Evolutionary conservation across 2,113 vertebrate species (phyloP).

Genomic region (Kryptolebias marmoratus): DNA sequence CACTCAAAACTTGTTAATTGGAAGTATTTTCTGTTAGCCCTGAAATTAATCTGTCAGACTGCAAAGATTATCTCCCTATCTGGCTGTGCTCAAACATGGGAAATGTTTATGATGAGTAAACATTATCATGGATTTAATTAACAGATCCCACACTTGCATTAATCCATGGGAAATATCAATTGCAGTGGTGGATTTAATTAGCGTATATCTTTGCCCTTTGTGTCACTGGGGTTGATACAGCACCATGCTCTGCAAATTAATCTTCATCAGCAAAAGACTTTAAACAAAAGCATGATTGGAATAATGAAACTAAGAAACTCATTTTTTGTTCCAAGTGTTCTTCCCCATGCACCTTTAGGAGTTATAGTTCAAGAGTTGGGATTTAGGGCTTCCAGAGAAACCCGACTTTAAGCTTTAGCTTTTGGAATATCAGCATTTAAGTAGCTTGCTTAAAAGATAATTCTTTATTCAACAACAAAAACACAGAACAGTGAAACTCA

Average conservation of each 20-base stretch:
- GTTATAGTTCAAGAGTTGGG: slow-evolving; percentile 6
- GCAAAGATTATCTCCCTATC: slow-evolving; percentile 69
- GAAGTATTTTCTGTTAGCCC: slow-evolving; percentile 43
- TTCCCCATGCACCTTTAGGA: not conserved
- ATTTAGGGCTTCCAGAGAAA: not conserved
- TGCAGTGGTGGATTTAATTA: slow-evolving; percentile 78
- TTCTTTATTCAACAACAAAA: slow-evolving; percentile 10
- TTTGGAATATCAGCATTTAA: slow-evolving; percentile 14
- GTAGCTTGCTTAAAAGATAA: slow-evolving; percentile 30
- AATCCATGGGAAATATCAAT: slow-evolving; percentile 77
- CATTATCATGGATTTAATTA: slow-evolving; percentile 81
- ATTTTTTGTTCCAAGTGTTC: slow-evolving; percentile 41
- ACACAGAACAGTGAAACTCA: not conserved
- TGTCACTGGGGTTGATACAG: slow-evolving; percentile 72
- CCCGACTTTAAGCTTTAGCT: slow-evolving; percentile 26
- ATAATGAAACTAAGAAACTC: slow-evolving; percentile 54
- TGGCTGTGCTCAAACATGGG: slow-evolving; percentile 63
- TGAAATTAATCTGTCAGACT: slow-evolving; percentile 72
- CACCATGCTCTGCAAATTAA: slow-evolving; percentile 72
- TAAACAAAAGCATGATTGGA: slow-evolving; percentile 69
- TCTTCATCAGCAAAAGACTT: slow-evolving; percentile 77
- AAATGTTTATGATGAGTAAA: slow-evolving; percentile 81
- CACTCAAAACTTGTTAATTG: not conserved
- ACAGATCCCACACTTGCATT: slow-evolving; percentile 69
- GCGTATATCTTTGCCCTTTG: slow-evolving; percentile 76